Evolutionary conservation across 1,140 invertebrate genomes (phyloP).

Genomic region (Eufriesea mexicana): DNA sequence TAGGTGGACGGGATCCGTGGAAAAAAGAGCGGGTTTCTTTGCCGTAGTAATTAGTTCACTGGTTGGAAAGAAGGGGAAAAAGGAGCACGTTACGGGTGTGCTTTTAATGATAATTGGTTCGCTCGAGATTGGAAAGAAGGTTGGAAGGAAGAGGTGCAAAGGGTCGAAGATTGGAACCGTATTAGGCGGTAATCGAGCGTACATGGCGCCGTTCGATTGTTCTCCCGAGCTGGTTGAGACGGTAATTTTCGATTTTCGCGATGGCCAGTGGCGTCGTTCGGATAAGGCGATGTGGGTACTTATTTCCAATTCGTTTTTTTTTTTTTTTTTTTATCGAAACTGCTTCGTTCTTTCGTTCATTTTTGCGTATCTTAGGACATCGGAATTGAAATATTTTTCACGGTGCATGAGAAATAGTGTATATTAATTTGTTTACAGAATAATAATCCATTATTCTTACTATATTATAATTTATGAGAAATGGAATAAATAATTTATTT

Average conservation of each 20-base stretch:
- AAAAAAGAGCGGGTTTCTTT: slow-evolving; percentile 28
- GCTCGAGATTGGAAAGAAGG: not conserved
- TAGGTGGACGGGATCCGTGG: not conserved
- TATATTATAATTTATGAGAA: too few relatives aligned
- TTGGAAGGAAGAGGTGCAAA: not conserved
- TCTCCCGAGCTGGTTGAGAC: not conserved
- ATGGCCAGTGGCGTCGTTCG: not conserved
- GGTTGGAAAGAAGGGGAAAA: not conserved
- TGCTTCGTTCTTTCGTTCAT: too few relatives aligned
- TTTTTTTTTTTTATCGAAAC: too few relatives aligned
- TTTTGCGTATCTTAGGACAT: too few relatives aligned
- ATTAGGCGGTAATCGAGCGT: slow-evolving; percentile 10
- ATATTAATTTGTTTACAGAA: too few relatives aligned
- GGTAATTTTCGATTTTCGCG: not conserved
- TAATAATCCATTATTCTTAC: too few relatives aligned
- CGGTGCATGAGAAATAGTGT: too few relatives aligned
- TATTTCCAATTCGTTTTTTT: too few relatives aligned
- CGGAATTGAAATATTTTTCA: too few relatives aligned
- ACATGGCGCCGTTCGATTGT: not conserved
- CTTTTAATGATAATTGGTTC: slow-evolving; percentile 46
- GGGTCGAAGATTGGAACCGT: slow-evolving; percentile 11
- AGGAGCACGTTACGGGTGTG: not conserved
- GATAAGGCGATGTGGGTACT: not conserved
- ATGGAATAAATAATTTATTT: too few relatives aligned
- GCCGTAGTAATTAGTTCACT: slow-evolving; percentile 39